Conservation (phyloP, 2,888 invertebrate genomes). For the Cynaeus angustus region DNA sequence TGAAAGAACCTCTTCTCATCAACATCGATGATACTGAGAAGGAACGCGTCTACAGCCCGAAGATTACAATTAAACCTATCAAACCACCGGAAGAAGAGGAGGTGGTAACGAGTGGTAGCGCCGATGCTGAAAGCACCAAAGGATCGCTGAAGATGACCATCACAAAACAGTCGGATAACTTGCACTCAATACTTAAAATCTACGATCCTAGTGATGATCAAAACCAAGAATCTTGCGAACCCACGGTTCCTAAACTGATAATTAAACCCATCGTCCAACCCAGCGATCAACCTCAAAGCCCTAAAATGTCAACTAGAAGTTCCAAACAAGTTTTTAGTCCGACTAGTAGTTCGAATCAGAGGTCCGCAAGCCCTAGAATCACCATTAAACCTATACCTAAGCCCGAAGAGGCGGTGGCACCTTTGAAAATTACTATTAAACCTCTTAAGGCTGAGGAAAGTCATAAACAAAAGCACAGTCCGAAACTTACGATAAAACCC, state of each 20-base stretch:
- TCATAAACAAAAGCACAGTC: constrained; percentile 59
- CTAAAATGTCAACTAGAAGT: constrained; percentile 70
- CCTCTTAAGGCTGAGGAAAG: constrained; percentile 63
- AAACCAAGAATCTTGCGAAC: constrained; percentile 52
- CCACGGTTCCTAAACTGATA: constrained; percentile 65
- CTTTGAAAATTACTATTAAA: constrained; percentile 71
- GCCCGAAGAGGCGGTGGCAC: constrained; percentile 59
- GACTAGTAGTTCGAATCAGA: constrained; percentile 63
- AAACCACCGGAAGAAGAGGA: constrained; percentile 61
- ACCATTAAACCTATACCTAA: constrained; percentile 71
- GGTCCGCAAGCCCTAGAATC: constrained; percentile 68
- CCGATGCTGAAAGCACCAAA: constrained; percentile 59
- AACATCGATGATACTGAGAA: constrained; percentile 61
- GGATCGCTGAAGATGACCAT: constrained; percentile 69
- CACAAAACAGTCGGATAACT: constrained; percentile 68
- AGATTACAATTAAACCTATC: constrained; percentile 70
- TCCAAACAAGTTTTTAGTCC: constrained; percentile 56
- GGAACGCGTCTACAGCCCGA: constrained; percentile 65
- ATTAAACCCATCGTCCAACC: constrained; percentile 63
- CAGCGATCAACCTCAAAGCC: constrained; percentile 66
- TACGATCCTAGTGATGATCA: constrained; percentile 63
- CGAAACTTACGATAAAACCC: constrained; percentile 72
- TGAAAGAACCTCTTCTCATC: constrained; percentile 55
- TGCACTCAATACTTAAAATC: constrained; percentile 69
- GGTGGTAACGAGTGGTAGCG: constrained; percentile 56